Conservation (phyloP, 1,140 invertebrate species). For the Microplitis demolitor region DNA sequence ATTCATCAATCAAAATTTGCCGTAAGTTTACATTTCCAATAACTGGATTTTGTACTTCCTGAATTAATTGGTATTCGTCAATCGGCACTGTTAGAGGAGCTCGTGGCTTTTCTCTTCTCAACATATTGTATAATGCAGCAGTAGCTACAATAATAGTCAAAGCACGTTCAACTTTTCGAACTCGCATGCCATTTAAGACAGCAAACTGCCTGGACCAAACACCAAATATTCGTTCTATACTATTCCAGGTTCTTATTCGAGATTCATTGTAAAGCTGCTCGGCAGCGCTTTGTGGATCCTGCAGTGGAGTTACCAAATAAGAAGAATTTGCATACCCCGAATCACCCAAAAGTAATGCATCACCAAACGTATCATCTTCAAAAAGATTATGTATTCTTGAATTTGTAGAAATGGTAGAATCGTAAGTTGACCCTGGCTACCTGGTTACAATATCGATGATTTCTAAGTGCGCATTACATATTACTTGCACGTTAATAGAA, state of each 20-base stretch:
- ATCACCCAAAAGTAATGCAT: constrained; percentile 44
- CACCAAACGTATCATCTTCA: constrained; percentile 34
- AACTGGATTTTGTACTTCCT: too few relatives aligned
- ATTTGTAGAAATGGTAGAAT: constrained; percentile 45
- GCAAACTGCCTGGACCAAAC: constrained; percentile 57
- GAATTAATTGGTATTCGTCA: too few relatives aligned
- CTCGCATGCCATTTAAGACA: constrained; percentile 41
- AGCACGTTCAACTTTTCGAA: constrained; percentile 32
- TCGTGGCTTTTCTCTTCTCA: too few relatives aligned
- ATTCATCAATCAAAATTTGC: too few relatives aligned
- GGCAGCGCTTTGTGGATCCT: constrained; percentile 31
- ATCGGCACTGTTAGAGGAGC: too few relatives aligned
- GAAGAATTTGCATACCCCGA: constrained; percentile 34
- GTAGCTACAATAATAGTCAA: constrained; percentile 41
- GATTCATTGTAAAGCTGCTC: constrained; percentile 51
- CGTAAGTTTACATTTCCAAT: too few relatives aligned
- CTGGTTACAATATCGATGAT: constrained; percentile 51
- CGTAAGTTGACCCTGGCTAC: constrained; percentile 48
- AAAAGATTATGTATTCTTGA: constrained; percentile 26
- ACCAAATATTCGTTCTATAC: constrained; percentile 53
- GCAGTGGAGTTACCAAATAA: constrained; percentile 42
- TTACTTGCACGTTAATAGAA: constrained; percentile 52
- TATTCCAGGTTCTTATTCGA: constrained; percentile 52
- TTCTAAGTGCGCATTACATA: constrained; percentile 45
- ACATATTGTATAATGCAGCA: constrained; percentile 5